Evolutionary conservation across 2,888 invertebrate genomes (phyloP).

Genomic region (Noctua janthe): DNA sequence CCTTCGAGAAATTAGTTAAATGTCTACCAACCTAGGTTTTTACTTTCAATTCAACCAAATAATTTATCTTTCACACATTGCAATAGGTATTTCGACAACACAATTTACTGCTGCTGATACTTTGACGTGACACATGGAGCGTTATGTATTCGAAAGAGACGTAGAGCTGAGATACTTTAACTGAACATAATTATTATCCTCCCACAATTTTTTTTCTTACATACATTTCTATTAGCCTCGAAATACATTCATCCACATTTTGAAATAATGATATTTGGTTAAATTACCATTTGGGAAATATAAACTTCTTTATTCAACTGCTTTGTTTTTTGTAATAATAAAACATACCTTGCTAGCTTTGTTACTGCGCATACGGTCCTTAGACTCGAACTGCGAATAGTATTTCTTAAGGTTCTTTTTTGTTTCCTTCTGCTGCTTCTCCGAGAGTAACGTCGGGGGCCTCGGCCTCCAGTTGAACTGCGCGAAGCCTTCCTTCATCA

Average conservation of each 20-base stretch:
- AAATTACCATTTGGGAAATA: not conserved
- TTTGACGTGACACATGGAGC: not conserved
- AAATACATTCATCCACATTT: not conserved
- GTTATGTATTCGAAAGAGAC: not conserved
- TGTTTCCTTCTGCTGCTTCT: conserved; percentile 97
- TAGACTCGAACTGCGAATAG: conserved; percentile 98
- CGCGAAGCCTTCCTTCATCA: conserved; percentile 97
- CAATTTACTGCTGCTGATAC: not conserved
- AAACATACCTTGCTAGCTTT: conserved; percentile 97
- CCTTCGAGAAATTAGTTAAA: not conserved
- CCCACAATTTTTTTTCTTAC: not conserved
- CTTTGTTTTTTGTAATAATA: not conserved
- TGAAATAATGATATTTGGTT: not conserved
- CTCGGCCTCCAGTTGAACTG: conserved; percentile 99
- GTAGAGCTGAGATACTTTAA: not conserved
- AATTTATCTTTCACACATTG: not conserved
- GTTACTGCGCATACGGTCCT: conserved; percentile 97
- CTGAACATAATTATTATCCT: not conserved
- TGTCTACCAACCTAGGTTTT: not conserved
- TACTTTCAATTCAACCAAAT: not conserved
- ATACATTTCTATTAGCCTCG: not conserved
- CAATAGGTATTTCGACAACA: not conserved
- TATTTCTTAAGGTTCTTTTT: conserved; percentile 99
- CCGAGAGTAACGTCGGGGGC: conserved; percentile 95
- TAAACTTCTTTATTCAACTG: not conserved